Base-by-base conservation (phyloP, 2,797 vertebrate species). In the Halcyon badia region DNA sequence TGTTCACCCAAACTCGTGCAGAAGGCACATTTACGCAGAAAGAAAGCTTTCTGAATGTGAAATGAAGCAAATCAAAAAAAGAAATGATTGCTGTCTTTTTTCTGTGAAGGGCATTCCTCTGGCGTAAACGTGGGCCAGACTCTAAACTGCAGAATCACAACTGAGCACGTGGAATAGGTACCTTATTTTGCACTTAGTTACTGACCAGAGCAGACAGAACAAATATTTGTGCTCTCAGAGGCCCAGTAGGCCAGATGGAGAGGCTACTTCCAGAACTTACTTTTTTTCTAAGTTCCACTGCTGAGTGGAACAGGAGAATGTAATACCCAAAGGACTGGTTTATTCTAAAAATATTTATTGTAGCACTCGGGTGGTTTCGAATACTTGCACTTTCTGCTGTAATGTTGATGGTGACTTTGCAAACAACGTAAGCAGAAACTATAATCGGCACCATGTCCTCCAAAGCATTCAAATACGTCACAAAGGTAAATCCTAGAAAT, bases 41-140 rank as follows among this genome's bases (percentile, higher is more conserved):
- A 33, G 13, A 56, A 77, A 70, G 77, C 39, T 90, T 90, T 94
- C 65, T n/a, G 77, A 72, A 73, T 37, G 61, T 71, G 86, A 81
- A 78, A 54, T 62, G 44, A 78, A 9, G 54, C 42, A 61, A 13
- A 65, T 81, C 26, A 33, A 56, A 76, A 62, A 77, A n/a, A 76
- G 66, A 77, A n/a, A 5, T 26, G 21, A 39, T 52, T 48, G 35
- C 71, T 66, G 51, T 82, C 28, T 56, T 28, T 41, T 78, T 11
- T 60, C 71, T 73, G 41, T n/a, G 24, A 62, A 83, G 68, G 33
- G n/a, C 2, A 0, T 89, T 89, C 61, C 51, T 85, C 68, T 80
- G 76, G 68, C 85, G 52, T 73, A 44, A 57, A 61, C 54, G 54
- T 81, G 41, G 31, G 37, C 49, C 84, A 56, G 24, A 35, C 65